Percentiles rank a stretch among this genome's conserved stretches.
Conservation (phyloP, 2,797 vertebrate genomes). For the Phalloptychus januarius region DNA sequence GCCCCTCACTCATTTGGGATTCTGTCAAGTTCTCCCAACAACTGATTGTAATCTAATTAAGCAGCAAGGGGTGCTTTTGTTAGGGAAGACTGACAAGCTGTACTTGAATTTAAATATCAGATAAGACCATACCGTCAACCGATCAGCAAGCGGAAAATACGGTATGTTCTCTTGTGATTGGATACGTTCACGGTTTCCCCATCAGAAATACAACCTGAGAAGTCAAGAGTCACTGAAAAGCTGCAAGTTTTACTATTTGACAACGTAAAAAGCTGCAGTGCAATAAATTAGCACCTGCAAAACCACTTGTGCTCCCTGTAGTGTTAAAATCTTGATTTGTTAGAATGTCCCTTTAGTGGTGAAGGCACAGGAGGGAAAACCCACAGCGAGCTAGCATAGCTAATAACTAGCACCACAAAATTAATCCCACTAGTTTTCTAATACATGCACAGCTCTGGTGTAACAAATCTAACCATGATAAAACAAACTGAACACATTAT, state of each 20-base stretch:
- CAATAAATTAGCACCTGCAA: neutral
- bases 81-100: neutral
- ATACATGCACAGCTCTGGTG: neutral
- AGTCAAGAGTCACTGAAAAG: neutral
- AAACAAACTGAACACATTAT: neutral
- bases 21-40: slow-evolving; percentile 18
- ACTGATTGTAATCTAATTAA: slow-evolving; percentile 32
- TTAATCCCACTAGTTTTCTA: neutral
- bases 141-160: neutral
- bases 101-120: neutral
- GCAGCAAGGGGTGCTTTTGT: slow-evolving; percentile 28
- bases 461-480: neutral
- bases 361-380: neutral
- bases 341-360: neutral
- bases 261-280: neutral
- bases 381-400: too few species aligned
- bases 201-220: neutral
- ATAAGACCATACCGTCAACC: neutral
- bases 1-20: slow-evolving; percentile 25
- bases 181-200: neutral
- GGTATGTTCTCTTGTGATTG: neutral
- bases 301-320: neutral
- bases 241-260: neutral
- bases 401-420: neutral
- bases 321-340: neutral